phyloP scores from a whole-genome alignment of 2,888 invertebrate genomes.

The Notocelia uddmanniana region DNA sequence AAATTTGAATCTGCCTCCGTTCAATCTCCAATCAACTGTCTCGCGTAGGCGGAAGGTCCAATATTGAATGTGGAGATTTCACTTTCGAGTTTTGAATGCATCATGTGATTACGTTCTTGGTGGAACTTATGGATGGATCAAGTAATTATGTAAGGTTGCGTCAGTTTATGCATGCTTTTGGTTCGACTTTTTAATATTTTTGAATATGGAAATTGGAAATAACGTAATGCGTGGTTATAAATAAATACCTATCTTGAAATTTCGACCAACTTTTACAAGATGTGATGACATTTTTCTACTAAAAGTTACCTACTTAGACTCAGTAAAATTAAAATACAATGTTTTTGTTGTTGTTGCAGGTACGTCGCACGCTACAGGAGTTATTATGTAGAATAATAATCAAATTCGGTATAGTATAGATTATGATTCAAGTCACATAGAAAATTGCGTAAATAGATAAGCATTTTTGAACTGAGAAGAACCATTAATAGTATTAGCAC shows the following conservation, averaged over 20 bases:
- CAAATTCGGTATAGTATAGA: neutral
- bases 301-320: neutral
- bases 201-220: conserved; percentile 5
- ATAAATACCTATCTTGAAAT: neutral
- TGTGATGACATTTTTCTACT: neutral
- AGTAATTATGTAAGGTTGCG: conserved; percentile 27
- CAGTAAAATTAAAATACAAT: neutral
- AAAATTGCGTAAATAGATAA: no score
- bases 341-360: conserved; percentile 19
- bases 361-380: neutral
- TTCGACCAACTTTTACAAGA: conserved; percentile 1
- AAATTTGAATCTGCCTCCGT: conserved; percentile 37
- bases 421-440: no score
- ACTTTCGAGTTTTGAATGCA: conserved; percentile 39
- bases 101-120: conserved; percentile 6
- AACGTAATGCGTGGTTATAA: conserved; percentile 4
- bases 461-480: no score
- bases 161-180: conserved; percentile 7
- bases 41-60: conserved; percentile 48
- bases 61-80: conserved; percentile 35
- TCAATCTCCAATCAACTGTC: conserved; percentile 44
- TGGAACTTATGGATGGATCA: conserved; percentile 25
- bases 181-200: neutral
- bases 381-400: neutral
- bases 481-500: no score